These are phyloP conservation scores for Micromys minutus DNA, from an alignment of 2,113 vertebrate genomes.

Conservation along the genomic window DNA sequence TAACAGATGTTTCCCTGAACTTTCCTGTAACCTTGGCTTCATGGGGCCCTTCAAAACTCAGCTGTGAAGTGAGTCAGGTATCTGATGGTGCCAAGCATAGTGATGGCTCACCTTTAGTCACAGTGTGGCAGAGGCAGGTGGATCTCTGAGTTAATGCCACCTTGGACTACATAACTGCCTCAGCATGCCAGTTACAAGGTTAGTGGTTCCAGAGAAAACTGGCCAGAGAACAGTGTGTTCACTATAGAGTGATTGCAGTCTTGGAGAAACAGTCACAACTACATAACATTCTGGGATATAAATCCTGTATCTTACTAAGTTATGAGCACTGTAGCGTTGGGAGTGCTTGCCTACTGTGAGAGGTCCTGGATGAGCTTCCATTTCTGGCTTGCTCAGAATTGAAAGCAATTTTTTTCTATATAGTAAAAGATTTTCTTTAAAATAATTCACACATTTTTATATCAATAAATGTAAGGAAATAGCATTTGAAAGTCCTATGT, in stretches of 20 bases:
- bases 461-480: background rate
- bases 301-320: background rate
- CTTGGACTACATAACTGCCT: no score
- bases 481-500: background rate
- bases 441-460: background rate
- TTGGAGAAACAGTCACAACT: background rate
- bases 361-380: background rate
- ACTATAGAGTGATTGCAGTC: background rate
- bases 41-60: background rate
- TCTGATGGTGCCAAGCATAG: no score
- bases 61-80: no score
- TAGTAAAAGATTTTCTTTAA: background rate
- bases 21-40: conserved; percentile 8
- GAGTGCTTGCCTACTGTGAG: background rate
- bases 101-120: background rate
- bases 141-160: background rate
- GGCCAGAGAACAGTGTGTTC: conserved; percentile 14
- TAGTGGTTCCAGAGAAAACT: conserved; percentile 33
- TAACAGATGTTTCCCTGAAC: background rate
- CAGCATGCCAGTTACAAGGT: background rate
- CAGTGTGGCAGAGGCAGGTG: background rate
- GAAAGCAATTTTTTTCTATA: background rate
- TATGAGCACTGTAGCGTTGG: no score
- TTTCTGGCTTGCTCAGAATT: background rate
- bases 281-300: background rate